Evolutionary conservation across 35 echinoderm and acorn worm genomes (phyloP).

Genomic region (Diadema setosum): DNA sequence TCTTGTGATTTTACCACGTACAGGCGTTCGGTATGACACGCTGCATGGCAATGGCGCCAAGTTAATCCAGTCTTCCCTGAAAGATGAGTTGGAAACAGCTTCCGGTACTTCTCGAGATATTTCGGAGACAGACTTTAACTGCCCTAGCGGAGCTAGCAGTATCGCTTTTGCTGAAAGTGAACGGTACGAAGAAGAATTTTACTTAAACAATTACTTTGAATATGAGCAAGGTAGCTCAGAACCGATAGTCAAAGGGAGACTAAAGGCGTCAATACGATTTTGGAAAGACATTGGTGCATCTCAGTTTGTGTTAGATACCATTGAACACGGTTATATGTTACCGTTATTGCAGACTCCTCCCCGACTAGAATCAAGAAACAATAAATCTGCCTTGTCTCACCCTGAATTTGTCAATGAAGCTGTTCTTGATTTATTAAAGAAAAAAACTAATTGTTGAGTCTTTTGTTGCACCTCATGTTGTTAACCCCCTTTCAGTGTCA

Average conservation of each 20-base stretch:
- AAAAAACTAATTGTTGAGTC: background rate
- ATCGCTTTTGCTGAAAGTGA: background rate
- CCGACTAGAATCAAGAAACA: background rate
- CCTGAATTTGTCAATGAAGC: constrained; percentile 13
- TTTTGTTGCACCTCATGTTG: background rate
- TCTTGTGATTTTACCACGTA: background rate
- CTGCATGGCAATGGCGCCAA: background rate
- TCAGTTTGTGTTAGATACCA: background rate
- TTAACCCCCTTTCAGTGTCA: constrained; percentile 20
- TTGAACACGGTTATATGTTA: constrained; percentile 11
- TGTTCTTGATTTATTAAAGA: background rate
- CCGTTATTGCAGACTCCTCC: background rate
- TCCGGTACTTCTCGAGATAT: background rate
- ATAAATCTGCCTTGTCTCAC: constrained; percentile 16
- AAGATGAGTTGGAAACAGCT: background rate
- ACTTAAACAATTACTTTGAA: background rate
- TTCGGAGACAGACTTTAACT: background rate
- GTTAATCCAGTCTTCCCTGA: background rate
- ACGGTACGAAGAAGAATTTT: constrained; percentile 6
- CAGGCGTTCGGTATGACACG: background rate
- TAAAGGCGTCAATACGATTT: background rate
- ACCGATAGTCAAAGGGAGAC: constrained; percentile 12
- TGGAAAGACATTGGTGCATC: constrained; percentile 2
- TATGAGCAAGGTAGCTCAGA: constrained; percentile 19
- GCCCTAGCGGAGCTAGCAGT: background rate